These are phyloP conservation scores for Lophius piscatorius DNA, from an alignment of 2,113 vertebrate species.

Conservation along the genomic window DNA sequence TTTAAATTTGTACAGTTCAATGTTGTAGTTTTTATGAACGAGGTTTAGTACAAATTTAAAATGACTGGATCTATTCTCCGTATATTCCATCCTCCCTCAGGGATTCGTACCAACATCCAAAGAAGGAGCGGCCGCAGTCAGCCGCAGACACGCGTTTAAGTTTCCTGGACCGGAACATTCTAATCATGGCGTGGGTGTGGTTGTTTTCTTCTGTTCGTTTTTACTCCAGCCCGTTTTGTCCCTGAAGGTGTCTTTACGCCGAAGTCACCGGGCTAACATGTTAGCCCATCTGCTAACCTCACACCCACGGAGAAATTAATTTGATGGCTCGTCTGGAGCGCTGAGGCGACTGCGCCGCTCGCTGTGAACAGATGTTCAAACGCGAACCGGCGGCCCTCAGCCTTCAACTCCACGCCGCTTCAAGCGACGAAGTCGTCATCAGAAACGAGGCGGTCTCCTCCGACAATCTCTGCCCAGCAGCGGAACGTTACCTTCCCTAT, in stretches of 20 bases:
- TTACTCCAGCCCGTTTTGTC: conserved; percentile 12
- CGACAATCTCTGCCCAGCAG: conserved; percentile 28
- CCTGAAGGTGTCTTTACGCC: conserved; percentile 58
- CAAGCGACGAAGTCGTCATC: conserved; percentile 25
- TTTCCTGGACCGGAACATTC: conserved; percentile 1
- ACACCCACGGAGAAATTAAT: conserved; percentile 59
- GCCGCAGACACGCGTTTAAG: no score
- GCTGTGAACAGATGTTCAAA: conserved; percentile 73
- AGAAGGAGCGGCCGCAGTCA: no score
- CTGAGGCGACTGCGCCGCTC: conserved; percentile 41
- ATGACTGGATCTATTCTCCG: no score
- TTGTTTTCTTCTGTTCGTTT: background rate
- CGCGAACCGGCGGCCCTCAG: conserved; percentile 52
- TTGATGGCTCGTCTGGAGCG: conserved; percentile 64
- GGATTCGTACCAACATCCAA: no score
- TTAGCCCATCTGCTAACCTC: conserved; percentile 68
- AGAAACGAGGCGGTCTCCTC: conserved; percentile 16
- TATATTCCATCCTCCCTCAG: no score
- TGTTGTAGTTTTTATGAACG: no score
- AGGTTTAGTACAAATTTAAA: no score
- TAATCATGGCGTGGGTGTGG: conserved; percentile 7
- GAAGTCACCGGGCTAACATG: conserved; percentile 52
- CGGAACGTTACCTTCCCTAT: conserved; percentile 2
- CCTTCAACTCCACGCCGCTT: conserved; percentile 26
- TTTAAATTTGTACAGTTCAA: no score